Base-by-base conservation (phyloP, 1,140 invertebrate species). In the Pseudomyrmex gracilis region DNA sequence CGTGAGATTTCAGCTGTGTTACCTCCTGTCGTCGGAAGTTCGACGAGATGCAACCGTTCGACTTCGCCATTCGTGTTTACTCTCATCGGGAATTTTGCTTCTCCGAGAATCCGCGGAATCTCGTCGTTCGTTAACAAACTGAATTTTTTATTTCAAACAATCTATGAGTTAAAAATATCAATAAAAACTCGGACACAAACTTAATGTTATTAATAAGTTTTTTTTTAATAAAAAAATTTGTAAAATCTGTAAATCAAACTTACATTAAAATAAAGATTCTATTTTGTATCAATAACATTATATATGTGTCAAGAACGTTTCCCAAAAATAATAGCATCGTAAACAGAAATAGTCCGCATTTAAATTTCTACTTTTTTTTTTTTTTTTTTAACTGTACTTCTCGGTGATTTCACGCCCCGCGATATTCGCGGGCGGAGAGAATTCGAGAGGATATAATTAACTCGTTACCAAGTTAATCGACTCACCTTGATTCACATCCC, bases 321-420 rank as follows among this genome's bases (percentile, higher is more conserved):
- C 13, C 13, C 0, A 49, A n/a, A 9, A 24, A 3, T 63, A 49
- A n/a, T 20, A 0, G 17, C 51, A 70, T 34, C 10, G 5, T 20
- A 58, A 10, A 71, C 5, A 34, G 0, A 17, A n/a, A 51, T 8
- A n/a, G 17, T 58, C 4, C 34, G 34, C 34, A 34, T 34, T 34
- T 34, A 34, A 34, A 34, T 17, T 17, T 34, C 34, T 2, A 63
- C 45, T 77, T 1, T 22, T 1, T 10, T 2, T 55, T 77, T 1
- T 22, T 1, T 10, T 2, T 24, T 17, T 57, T 55, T n/a, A n/a
- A 68, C 10, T 24, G 13, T 22, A 66, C 34, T 0, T 53, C 15
- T 34, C 53, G 20, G 49, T 24, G 58, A 78, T 87, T 86, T 87
- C 71, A 61, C 78, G 68, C 84, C 45, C 20, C 66, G 78, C 77